Conservation (phyloP, 2,888 invertebrate genomes). For the Drosophila macrospina region DNA sequence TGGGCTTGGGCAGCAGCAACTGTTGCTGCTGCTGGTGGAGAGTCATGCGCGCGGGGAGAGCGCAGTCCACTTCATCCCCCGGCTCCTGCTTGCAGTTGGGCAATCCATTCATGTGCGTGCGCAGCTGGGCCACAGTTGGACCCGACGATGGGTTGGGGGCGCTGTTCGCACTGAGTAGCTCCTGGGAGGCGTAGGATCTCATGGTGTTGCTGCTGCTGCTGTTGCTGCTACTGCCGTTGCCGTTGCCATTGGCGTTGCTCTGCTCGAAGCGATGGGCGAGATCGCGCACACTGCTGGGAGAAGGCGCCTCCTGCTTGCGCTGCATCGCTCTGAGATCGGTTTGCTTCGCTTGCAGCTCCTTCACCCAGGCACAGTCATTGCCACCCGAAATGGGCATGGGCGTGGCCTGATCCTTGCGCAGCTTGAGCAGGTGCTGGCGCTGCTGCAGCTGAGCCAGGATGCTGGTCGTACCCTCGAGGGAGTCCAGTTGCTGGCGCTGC, state of each 20-base stretch:
- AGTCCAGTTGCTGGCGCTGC: constrained; percentile 58
- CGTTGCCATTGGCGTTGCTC: constrained; percentile 62
- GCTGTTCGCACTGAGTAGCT: constrained; percentile 68
- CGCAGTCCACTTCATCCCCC: constrained; percentile 83
- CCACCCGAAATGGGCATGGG: constrained; percentile 8
- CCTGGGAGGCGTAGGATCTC: constrained; percentile 84
- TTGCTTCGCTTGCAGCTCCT: constrained; percentile 92
- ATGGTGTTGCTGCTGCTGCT: constrained; percentile 61
- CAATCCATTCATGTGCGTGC: constrained; percentile 86
- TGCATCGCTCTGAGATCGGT: constrained; percentile 87
- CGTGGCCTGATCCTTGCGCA: constrained; percentile 85
- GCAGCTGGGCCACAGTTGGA: constrained; percentile 43
- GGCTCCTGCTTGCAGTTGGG: constrained; percentile 54
- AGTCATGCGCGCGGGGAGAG: constrained; percentile 35
- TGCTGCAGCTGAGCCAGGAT: constrained; percentile 81
- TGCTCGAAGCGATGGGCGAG: constrained; percentile 93
- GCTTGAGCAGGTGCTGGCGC: constrained; percentile 86
- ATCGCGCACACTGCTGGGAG: constrained; percentile 88
- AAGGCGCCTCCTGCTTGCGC: constrained; percentile 65
- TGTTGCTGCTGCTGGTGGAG: constrained; percentile 70
- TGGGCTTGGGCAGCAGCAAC: constrained; percentile 80
- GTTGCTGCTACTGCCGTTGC: no score
- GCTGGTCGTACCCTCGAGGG: constrained; percentile 1
- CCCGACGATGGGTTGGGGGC: constrained; percentile 40
- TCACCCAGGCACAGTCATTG: constrained; percentile 87